These are phyloP conservation scores for Sphinx pinastri DNA, from an alignment of 2,888 invertebrate species.

Conservation along the genomic window DNA sequence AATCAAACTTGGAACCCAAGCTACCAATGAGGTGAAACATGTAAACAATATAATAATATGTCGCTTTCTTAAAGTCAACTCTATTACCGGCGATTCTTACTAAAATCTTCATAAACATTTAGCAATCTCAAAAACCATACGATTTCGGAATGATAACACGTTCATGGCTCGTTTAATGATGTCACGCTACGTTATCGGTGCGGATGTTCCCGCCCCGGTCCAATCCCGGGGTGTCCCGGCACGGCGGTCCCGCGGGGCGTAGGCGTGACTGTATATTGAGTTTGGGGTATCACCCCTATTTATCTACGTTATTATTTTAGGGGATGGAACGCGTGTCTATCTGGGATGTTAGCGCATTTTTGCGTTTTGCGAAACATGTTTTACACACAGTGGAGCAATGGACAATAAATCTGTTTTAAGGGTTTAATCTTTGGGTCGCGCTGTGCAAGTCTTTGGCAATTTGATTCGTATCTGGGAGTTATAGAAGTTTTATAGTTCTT, in stretches of 20 bases:
- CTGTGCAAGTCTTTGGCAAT: too few species aligned
- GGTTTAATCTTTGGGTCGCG: too few species aligned
- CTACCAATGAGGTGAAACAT: too few species aligned
- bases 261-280: constrained; percentile 26
- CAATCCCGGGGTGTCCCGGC: constrained; percentile 17
- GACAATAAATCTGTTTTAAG: too few species aligned
- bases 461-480: too few species aligned
- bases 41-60: too few species aligned
- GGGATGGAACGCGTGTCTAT: constrained; percentile 7
- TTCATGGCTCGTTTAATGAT: constrained; percentile 24
- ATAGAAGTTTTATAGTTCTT: too few species aligned
- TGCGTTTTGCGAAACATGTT: too few species aligned
- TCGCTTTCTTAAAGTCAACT: too few species aligned
- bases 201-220: constrained; percentile 22
- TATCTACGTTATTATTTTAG: constrained; percentile 28
- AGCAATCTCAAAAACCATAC: constrained; percentile 2
- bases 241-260: constrained; percentile 18
- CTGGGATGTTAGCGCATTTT: neutral
- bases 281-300: constrained; percentile 26
- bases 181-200: constrained; percentile 25
- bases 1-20: too few species aligned
- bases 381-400: too few species aligned
- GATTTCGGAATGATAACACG: constrained; percentile 11
- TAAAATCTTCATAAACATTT: neutral
- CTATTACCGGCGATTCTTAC: neutral